phyloP scores from a whole-genome alignment of 2,888 invertebrate species.

The Eupeodes latifasciatus region DNA sequence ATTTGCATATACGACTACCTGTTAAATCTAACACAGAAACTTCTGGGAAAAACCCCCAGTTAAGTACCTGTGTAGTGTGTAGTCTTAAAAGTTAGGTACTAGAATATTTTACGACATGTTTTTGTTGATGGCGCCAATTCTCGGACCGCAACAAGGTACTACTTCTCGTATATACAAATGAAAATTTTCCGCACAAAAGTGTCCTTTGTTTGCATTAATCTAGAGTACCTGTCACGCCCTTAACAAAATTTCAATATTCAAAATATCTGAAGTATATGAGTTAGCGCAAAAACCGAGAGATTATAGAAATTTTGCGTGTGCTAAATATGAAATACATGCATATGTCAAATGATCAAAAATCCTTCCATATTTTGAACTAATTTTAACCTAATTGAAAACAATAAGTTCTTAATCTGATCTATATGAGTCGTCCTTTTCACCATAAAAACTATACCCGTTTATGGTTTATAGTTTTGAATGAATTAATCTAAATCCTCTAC shows the following conservation, averaged over 20 bases:
- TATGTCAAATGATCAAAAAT: constrained; percentile 26
- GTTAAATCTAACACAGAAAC: not conserved
- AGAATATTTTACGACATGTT: constrained; percentile 10
- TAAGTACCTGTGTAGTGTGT: constrained; percentile 4
- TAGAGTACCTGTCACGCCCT: constrained; percentile 43
- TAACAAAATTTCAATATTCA: not conserved
- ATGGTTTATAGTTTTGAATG: constrained; percentile 33
- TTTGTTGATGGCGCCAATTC: constrained; percentile 53
- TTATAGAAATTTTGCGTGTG: no score
- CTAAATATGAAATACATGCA: no score
- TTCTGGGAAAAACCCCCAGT: constrained; percentile 19
- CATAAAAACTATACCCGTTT: constrained; percentile 5
- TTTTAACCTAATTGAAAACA: constrained; percentile 69
- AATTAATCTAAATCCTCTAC: constrained; percentile 21
- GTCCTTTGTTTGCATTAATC: constrained; percentile 37
- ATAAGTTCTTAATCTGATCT: constrained; percentile 59
- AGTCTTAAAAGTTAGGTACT: not conserved
- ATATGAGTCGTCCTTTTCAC: constrained; percentile 6
- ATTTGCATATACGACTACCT: constrained; percentile 21
- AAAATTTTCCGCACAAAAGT: constrained; percentile 9
- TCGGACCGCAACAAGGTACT: constrained; percentile 40
- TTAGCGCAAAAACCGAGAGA: no score
- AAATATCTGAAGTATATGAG: not conserved
- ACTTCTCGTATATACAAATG: not conserved
- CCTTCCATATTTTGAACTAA: constrained; percentile 61